Percentiles rank a stretch among this genome's conserved stretches.
Conservation (phyloP, 2,113 vertebrate genomes). For the Engraulis encrasicolus region DNA sequence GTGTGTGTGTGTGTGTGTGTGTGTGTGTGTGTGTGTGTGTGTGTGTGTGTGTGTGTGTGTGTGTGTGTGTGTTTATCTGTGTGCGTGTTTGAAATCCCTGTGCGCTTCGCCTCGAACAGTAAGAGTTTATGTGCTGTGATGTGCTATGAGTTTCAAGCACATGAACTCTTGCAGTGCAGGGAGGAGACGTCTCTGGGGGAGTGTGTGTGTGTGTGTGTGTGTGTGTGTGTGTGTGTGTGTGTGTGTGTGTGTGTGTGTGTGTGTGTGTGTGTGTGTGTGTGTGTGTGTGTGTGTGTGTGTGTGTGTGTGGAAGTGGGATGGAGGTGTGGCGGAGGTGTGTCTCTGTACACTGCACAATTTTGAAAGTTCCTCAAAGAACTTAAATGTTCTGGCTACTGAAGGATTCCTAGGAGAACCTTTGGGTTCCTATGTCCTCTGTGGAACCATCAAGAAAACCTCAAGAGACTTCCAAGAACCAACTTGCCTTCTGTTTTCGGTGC, state of each 20-base stretch:
- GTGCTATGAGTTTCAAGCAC: slow-evolving; percentile 62
- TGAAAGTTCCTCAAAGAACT: too few relatives aligned
- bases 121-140: slow-evolving; percentile 81
- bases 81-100: slow-evolving; percentile 13
- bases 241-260: slow-evolving; percentile 5
- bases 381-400: too few relatives aligned
- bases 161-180: slow-evolving; percentile 75
- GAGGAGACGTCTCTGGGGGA: slow-evolving; percentile 53
- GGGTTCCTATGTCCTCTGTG: too few relatives aligned
- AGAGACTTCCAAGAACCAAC: too few relatives aligned
- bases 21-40: neutral
- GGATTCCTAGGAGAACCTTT: too few relatives aligned
- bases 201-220: slow-evolving; percentile 20
- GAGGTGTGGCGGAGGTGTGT: too few relatives aligned
- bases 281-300: slow-evolving; percentile 21
- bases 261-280: slow-evolving; percentile 24
- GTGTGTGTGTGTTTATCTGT: neutral
- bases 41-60: too few relatives aligned
- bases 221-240: slow-evolving; percentile 20
- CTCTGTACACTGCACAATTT: too few relatives aligned
- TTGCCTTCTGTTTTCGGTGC: too few relatives aligned
- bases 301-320: too few relatives aligned
- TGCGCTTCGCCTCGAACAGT: slow-evolving; percentile 73
- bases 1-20: neutral
- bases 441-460: too few relatives aligned